Percentiles rank a stretch among this genome's conserved stretches.
Evolutionary conservation across 1,140 invertebrate genomes (phyloP).

Genomic region (Halyomorpha halys): DNA sequence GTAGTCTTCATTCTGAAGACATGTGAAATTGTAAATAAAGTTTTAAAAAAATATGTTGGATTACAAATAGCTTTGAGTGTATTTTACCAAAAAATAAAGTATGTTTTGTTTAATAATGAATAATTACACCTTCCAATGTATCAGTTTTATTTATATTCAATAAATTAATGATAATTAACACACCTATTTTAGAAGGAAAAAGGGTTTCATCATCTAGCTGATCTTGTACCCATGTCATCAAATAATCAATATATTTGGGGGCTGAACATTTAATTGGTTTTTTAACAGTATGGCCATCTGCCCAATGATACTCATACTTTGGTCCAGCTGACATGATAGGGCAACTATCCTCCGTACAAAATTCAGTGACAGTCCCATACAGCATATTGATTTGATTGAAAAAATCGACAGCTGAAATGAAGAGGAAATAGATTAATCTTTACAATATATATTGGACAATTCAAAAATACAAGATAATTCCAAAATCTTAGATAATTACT

Average conservation of each 20-base stretch:
- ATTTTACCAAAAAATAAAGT: too few species aligned
- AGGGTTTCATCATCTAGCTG: constrained; percentile 96
- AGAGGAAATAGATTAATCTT: neutral
- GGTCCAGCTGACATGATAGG: constrained; percentile 95
- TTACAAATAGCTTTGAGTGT: too few species aligned
- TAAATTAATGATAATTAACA: constrained; percentile 22
- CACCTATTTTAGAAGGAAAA: constrained; percentile 98
- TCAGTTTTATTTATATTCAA: too few species aligned
- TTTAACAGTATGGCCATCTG: constrained; percentile 94
- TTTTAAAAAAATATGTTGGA: too few species aligned
- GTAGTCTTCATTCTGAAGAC: too few species aligned
- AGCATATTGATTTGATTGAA: constrained; percentile 99
- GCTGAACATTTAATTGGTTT: constrained; percentile 99
- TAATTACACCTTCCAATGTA: too few species aligned
- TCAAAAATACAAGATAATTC: neutral
- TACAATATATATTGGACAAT: neutral
- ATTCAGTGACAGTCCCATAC: constrained; percentile 98
- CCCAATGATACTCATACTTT: constrained; percentile 99
- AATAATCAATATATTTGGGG: constrained; percentile 97
- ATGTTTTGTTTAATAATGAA: too few species aligned
- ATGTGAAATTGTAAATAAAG: too few species aligned
- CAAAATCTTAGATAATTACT: constrained; percentile 50
- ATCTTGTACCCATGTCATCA: constrained; percentile 99
- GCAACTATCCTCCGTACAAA: constrained; percentile 96
- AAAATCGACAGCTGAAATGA: constrained; percentile 86